phyloP scores from a whole-genome alignment of 2,113 vertebrate genomes.

The Parus major region DNA sequence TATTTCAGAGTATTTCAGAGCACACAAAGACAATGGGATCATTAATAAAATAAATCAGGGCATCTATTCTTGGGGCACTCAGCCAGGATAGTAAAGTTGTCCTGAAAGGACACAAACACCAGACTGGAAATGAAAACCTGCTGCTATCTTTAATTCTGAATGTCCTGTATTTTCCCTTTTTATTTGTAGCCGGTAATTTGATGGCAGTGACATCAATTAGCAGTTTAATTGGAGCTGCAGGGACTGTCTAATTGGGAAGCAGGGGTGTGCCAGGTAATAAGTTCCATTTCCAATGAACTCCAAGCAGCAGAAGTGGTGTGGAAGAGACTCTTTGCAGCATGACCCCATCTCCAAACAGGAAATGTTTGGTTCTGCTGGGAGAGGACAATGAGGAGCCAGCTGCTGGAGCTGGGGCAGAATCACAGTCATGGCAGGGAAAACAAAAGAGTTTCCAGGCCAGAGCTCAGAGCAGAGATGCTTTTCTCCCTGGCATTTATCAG shows the following conservation, averaged over 20 bases:
- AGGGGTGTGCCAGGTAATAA: not conserved
- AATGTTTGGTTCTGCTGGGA: not conserved
- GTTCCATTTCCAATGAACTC: not conserved
- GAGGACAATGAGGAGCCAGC: not conserved
- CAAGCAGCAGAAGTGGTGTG: not conserved
- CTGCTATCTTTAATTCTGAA: not conserved
- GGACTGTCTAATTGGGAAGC: not conserved
- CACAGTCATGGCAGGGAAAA: not conserved
- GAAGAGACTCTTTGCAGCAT: not conserved
- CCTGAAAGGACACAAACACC: not conserved
- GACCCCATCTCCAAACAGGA: not conserved
- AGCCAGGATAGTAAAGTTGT: not conserved
- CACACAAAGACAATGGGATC: not conserved
- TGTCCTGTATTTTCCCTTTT: not conserved
- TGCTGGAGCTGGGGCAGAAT: not conserved
- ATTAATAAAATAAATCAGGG: not conserved
- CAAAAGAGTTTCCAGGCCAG: not conserved
- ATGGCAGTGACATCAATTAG: not conserved
- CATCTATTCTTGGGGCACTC: not conserved
- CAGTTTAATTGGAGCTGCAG: not conserved
- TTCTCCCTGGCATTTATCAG: not conserved
- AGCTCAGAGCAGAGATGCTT: not conserved
- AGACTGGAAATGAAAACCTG: not conserved
- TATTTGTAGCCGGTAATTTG: not conserved
- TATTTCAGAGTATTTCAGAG: slow-evolving; percentile 4